Evolutionary conservation across 2,797 vertebrate genomes (phyloP), one percentile per base, ranked within the genome.

Genomic region (Lagocephalus sceleratus): DNA sequence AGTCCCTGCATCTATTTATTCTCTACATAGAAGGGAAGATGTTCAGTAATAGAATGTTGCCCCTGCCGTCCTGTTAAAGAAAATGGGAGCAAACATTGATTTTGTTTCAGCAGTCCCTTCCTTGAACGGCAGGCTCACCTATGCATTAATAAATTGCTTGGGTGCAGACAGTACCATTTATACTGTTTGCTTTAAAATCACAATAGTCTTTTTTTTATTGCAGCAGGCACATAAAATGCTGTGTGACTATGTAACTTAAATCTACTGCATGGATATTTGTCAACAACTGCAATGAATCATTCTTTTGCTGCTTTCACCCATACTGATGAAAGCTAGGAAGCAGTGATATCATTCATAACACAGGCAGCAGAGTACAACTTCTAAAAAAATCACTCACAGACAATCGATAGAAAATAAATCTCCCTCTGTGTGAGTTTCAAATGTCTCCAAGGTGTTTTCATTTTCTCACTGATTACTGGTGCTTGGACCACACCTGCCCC

Each of bases 271-370:
- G 58, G 46, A 61, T 67, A 71, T 85, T 78, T 42, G 51, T 84
- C 78, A 76, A 57, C 67, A 73, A 68, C 69, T 41, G 54, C 66
- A 21, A 84, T 82, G 81, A 79, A 82, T 86, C 79, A 80, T 66
- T 71, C 52, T 66, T 69, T 72, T 76, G 77, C 52, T 68, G 66
- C 80, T 74, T 61, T 73, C 66, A 53, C 40, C 63, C 70, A 66
- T 54, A 54, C 66, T 60, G 65, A 76, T 70, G 66, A 67, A 71
- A 74, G 22, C 67, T 38, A 56, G 26, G 65, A 72, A 57, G 77
- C 67, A 79, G 60, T 75, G 75, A 79, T 60, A 66, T 70, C 70
- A 60, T 45, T 10, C 29, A 12, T 52, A 74, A 69, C 66, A 66
- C 65, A 73, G 63, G 66, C 49, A 26, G 39, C 22, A 3, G 41